These are phyloP conservation scores for Hyperoplus lanceolatus DNA, from an alignment of 2,797 vertebrate genomes.

Conservation along the genomic window DNA sequence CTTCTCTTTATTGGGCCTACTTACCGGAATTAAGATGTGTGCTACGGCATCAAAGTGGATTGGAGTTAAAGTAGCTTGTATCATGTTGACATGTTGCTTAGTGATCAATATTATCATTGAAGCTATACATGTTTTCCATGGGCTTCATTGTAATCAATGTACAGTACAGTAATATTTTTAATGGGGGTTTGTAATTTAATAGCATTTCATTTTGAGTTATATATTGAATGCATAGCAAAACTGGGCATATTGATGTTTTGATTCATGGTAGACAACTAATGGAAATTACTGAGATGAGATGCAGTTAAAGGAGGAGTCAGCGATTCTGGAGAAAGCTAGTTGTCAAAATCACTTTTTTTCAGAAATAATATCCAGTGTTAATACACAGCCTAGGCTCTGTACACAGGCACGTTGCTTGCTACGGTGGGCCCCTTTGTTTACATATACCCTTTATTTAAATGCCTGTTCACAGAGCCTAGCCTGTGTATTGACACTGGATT, in stretches of 20 bases:
- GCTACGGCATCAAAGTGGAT: slow-evolving; percentile 30
- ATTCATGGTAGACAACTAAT: slow-evolving; percentile 1
- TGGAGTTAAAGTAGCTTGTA: slow-evolving; percentile 7
- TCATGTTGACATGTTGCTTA: neutral
- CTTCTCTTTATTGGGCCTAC: slow-evolving; percentile 48
- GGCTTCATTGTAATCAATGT: neutral
- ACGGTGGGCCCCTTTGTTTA: no score
- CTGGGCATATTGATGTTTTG: neutral
- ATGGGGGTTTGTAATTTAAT: slow-evolving; percentile 27
- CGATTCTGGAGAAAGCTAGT: no score
- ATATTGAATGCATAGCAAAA: slow-evolving; percentile 7
- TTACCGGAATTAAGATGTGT: slow-evolving; percentile 37
- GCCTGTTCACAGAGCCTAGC: no score
- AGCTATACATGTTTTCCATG: neutral
- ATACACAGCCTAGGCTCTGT: no score
- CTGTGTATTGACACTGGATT: no score
- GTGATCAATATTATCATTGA: slow-evolving; percentile 20
- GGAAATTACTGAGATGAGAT: slow-evolving; percentile 5
- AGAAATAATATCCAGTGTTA: no score
- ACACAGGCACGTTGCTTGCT: no score
- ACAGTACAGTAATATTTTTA: slow-evolving; percentile 10
- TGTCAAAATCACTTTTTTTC: no score
- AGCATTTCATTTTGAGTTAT: slow-evolving; percentile 10
- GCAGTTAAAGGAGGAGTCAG: neutral
- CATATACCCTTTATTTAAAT: no score